A percentile compares a stretch with the other conserved stretches of the same genome.
phyloP scores from a whole-genome alignment of 2,888 invertebrate genomes.

The Elegia similella region DNA sequence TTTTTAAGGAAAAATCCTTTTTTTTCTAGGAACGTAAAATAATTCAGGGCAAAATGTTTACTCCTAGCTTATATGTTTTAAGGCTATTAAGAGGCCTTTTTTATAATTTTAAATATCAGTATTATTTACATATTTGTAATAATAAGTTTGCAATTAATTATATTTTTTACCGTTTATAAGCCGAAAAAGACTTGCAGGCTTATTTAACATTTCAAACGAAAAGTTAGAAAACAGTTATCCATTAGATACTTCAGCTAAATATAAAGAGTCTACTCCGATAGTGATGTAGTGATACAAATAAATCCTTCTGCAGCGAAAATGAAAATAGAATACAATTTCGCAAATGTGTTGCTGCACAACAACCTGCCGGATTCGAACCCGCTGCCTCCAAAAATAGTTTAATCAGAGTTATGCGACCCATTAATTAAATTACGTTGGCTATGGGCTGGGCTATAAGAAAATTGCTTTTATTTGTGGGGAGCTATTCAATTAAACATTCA shows the following conservation, averaged over 20 bases:
- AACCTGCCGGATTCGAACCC: constrained; percentile 10
- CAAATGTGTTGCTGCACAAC: constrained; percentile 15
- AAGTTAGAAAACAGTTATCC: too few relatives aligned
- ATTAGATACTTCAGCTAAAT: constrained; percentile 20
- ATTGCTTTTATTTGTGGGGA: constrained; percentile 74
- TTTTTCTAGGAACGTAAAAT: too few relatives aligned
- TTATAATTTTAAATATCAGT: too few relatives aligned
- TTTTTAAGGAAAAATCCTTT: too few relatives aligned
- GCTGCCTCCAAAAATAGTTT: constrained; percentile 48
- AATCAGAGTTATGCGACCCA: constrained; percentile 66
- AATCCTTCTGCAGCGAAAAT: constrained; percentile 16
- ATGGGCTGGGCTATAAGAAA: constrained; percentile 62
- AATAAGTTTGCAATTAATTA: too few relatives aligned
- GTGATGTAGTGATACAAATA: background rate
- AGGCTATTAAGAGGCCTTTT: too few relatives aligned
- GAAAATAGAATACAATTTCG: constrained; percentile 35
- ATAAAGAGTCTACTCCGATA: constrained; percentile 29
- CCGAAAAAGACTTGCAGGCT: too few relatives aligned
- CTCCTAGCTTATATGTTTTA: too few relatives aligned
- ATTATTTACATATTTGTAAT: too few relatives aligned
- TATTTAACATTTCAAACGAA: too few relatives aligned
- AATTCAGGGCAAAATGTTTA: too few relatives aligned
- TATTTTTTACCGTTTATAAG: too few relatives aligned
- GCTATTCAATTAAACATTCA: constrained; percentile 69
- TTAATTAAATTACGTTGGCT: constrained; percentile 67